phyloP scores from a whole-genome alignment of 37 sponge, comb jelly and placozoan species.

The Spongia lamella region DNA sequence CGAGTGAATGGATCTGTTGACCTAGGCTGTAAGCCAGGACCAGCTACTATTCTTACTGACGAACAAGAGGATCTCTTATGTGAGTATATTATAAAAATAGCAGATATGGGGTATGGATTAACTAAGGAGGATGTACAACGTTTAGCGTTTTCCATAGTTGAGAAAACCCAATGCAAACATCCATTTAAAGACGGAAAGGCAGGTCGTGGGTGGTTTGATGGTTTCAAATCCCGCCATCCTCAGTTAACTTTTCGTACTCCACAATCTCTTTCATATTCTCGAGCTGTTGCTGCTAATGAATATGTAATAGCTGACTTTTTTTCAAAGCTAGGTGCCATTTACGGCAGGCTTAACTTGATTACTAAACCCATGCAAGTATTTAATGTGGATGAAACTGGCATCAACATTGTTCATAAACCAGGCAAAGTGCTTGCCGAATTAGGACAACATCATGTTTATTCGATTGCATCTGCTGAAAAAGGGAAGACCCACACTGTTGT shows the following conservation, averaged over 20 bases:
- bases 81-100: slow-evolving; percentile 42
- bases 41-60: slow-evolving; percentile 30
- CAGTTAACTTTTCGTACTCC: slow-evolving; percentile 30
- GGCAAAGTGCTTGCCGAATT: slow-evolving; percentile 46
- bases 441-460: slow-evolving; percentile 37
- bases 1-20: not conserved
- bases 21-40: slow-evolving; percentile 13
- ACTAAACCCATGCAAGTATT: slow-evolving; percentile 66
- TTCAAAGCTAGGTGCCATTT: slow-evolving; percentile 43
- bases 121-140: slow-evolving; percentile 41
- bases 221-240: slow-evolving; percentile 24
- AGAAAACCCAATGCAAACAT: slow-evolving; percentile 26
- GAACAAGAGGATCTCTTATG: slow-evolving; percentile 36
- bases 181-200: slow-evolving; percentile 43
- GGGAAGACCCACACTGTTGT: slow-evolving; percentile 56
- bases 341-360: slow-evolving; percentile 48
- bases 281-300: slow-evolving; percentile 36
- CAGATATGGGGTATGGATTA: slow-evolving; percentile 54
- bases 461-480: slow-evolving; percentile 44
- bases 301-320: slow-evolving; percentile 37
- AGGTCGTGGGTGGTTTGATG: slow-evolving; percentile 54
- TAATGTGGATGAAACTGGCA: slow-evolving; percentile 51
- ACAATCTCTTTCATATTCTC: slow-evolving; percentile 54
- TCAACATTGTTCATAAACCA: slow-evolving; percentile 34
- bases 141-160: slow-evolving; percentile 34